Conservation (phyloP, 1,140 invertebrate species). For the Cheumatopsyche charites region DNA sequence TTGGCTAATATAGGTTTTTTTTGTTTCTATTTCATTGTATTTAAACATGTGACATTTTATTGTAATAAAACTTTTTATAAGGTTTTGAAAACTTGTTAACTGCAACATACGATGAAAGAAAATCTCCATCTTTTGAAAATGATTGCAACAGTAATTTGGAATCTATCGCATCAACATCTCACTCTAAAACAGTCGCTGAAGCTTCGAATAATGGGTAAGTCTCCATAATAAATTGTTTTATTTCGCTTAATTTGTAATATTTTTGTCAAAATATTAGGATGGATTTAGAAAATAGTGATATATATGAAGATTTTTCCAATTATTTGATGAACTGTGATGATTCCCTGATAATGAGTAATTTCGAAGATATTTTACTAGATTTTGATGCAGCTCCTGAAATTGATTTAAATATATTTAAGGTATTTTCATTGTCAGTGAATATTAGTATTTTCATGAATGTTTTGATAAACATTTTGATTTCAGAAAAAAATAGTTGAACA, state of each 20-base stretch:
- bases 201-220: not conserved
- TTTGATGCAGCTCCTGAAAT: slow-evolving; percentile 40
- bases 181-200: slow-evolving; percentile 22
- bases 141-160: not conserved
- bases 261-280: slow-evolving; percentile 11
- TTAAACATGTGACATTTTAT: too few species aligned
- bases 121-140: not conserved
- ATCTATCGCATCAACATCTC: slow-evolving; percentile 5
- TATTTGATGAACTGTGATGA: slow-evolving; percentile 47
- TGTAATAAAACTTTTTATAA: not conserved
- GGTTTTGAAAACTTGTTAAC: slow-evolving; percentile 14
- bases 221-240: not conserved
- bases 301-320: slow-evolving; percentile 43
- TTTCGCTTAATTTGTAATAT: not conserved
- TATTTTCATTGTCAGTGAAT: too few species aligned
- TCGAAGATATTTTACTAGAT: slow-evolving; percentile 44
- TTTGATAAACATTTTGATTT: slow-evolving; percentile 1
- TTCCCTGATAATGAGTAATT: slow-evolving; percentile 33
- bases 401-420: slow-evolving; percentile 11
- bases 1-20: slow-evolving; percentile 36
- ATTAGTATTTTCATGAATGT: not conserved
- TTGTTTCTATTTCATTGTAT: not conserved
- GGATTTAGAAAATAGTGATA: not conserved
- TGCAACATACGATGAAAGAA: not conserved
- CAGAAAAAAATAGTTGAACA: not conserved